Conservation (phyloP, 2,113 vertebrate species). For the Upupa epops region DNA sequence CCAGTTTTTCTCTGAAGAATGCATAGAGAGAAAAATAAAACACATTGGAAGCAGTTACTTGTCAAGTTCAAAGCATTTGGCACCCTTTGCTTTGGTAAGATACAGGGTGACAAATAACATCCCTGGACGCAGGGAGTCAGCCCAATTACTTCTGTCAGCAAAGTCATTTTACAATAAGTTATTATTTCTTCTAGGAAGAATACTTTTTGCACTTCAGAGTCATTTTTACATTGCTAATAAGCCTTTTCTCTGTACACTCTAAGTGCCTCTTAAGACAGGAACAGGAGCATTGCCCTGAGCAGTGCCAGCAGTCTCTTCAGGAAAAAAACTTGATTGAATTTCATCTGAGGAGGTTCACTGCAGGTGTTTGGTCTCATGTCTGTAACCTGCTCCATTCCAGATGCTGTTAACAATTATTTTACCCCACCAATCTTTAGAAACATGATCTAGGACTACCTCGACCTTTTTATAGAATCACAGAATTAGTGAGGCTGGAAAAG, state of each 20-base stretch:
- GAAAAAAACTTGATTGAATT: background rate
- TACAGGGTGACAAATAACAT: background rate
- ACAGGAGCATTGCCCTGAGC: background rate
- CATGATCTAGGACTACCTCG: background rate
- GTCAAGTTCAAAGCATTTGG: background rate
- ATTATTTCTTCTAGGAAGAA: constrained; percentile 27
- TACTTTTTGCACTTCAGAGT: background rate
- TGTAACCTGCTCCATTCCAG: background rate
- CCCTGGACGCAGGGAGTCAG: background rate
- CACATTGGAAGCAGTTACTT: constrained; percentile 33
- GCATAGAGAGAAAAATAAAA: background rate
- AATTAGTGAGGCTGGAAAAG: too few species aligned
- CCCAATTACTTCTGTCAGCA: constrained; percentile 5
- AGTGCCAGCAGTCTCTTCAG: constrained; percentile 15
- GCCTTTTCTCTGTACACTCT: constrained; percentile 29
- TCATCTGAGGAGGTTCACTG: background rate
- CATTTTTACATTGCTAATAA: constrained; percentile 53
- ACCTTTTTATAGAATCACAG: background rate
- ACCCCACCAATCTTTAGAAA: background rate
- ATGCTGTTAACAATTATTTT: background rate
- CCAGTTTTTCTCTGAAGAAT: background rate
- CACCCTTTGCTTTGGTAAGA: background rate
- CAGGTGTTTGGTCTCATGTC: background rate
- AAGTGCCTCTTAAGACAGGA: constrained; percentile 33
- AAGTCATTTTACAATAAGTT: background rate